Evolutionary conservation across 2,888 invertebrate genomes (phyloP), one percentile per base, ranked within the genome.

Genomic region (Incurvaria masculella): DNA sequence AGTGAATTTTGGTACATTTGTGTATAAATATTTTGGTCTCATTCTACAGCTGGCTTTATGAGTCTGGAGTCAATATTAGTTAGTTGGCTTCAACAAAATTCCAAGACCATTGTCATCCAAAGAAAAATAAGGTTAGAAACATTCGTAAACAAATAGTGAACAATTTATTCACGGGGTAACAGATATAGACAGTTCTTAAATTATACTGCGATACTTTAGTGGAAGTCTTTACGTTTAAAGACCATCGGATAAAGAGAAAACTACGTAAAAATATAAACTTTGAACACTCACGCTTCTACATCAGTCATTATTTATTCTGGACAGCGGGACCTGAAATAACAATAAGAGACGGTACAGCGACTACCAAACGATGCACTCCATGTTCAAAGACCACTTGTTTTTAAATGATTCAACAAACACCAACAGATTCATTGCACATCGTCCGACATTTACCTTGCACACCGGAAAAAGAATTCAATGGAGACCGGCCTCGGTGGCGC

Each of bases 261-360:
- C 50, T 45, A 45, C 50, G 49, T 50, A 47, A 51, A 44, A 54
- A 56, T n/a, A 49, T 17, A 57, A 61, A 59, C 57, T 53, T 59
- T 62, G 61, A 56, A 57, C 67, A 88, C 89, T 89, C 81, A 90
- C 89, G 85, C 87, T 80, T 89, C 89, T 65, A 85, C 85, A 76
- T 90, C 89, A 64, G 89, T 88, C 90, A 90, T 90, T 78, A 73
- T 84, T 70, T 72, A 57, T 61, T 56, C 59, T 58, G 57, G 59
- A 62, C 64, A 61, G 61, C 59, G 57, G 63, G 63, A 66, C 67
- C 79, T 79, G 79, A 79, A 79, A 79, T 78, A 75, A 55, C 61
- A 58, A 69, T 65, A 60, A 57, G 57, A 65, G 64, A 57, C 51
- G 53, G 59, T 66, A 65, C 62, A 66, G 58, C 57, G 51, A 59